Evolutionary conservation across 1,140 invertebrate species (phyloP), one percentile per base, ranked within the genome.

Genomic region (Hyles euphorbiae): DNA sequence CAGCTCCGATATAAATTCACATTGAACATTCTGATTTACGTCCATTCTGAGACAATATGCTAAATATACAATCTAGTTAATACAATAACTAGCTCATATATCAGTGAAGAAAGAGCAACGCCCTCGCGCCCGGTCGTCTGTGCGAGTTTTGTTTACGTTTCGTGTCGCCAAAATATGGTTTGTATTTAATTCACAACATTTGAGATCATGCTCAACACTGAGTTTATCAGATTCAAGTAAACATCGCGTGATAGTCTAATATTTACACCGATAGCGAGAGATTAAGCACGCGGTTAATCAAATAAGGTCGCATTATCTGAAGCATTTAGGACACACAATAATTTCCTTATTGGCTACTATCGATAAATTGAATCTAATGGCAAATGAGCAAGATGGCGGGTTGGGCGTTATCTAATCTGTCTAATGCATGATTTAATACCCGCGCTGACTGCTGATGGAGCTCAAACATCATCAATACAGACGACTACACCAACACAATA

Each of bases 61-160:
- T 40, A 40, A 40, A 40, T 40, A 40, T 40, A 40, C 36, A 40
- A 40, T 40, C 36, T 40, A 40, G 36, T 40, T 40, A 40, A 40
- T 40, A 40, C 36, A 40, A 5, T 40, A 40, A 40, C 1, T 40
- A 40, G 36, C 36, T 40, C 36, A 8, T 40, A 40, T 60, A 65
- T 65, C 63, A 57, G 51, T 63, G 51, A 60, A 61, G 66, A 67
- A 64, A 70, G 76, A 74, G 70, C 73, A 81, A 75, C 61, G 78
- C 63, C 76, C 81, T 70, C 56, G 32, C 62, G 74, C 56, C 79
- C 81, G 79, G 76, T 68, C 78, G 68, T 62, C 57, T 65, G 60
- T 54, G 34, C 63, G 56, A 53, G 50, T 67, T 67, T 58, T 77
- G 71, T 81, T 78, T 79, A 79, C 67, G 53, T 67, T 72, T 68